Evolutionary conservation across 2,113 vertebrate species (phyloP).

Genomic region (Chionomys nivalis): DNA sequence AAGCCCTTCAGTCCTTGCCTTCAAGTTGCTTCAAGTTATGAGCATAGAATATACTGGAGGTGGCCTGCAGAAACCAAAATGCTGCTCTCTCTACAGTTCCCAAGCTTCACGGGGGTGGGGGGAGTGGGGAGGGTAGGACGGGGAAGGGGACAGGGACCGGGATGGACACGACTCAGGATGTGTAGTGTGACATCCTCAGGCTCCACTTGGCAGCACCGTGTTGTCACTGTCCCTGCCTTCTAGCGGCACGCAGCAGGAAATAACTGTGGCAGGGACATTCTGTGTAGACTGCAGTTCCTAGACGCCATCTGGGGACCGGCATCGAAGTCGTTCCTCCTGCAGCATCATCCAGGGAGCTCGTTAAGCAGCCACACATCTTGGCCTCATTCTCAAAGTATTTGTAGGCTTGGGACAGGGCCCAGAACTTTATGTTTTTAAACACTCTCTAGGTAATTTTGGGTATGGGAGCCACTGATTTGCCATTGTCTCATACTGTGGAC

Average conservation of each 20-base stretch:
- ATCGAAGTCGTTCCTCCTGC: background rate
- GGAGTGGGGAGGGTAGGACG: no score
- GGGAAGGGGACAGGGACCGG: background rate
- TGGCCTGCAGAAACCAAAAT: background rate
- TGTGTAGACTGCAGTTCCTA: slow-evolving; percentile 28
- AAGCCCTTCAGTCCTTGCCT: background rate
- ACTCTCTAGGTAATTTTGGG: slow-evolving; percentile 50
- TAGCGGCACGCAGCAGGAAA: background rate
- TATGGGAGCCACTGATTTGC: slow-evolving; percentile 1
- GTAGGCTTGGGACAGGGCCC: slow-evolving; percentile 59
- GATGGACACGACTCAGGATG: background rate
- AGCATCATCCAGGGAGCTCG: slow-evolving; percentile 48
- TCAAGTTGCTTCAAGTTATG: background rate
- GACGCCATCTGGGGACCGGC: background rate
- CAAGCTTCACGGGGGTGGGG: background rate
- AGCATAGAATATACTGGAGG: background rate
- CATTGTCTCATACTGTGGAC: background rate
- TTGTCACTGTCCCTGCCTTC: background rate
- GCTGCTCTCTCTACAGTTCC: background rate
- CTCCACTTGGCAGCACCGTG: background rate
- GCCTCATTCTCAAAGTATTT: slow-evolving; percentile 55
- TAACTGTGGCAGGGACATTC: background rate
- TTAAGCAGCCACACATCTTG: slow-evolving; percentile 47
- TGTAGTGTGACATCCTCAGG: background rate
- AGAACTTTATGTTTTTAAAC: slow-evolving; percentile 57